phyloP scores from a whole-genome alignment of 2,797 vertebrate species.

The Dallia pectoralis region DNA sequence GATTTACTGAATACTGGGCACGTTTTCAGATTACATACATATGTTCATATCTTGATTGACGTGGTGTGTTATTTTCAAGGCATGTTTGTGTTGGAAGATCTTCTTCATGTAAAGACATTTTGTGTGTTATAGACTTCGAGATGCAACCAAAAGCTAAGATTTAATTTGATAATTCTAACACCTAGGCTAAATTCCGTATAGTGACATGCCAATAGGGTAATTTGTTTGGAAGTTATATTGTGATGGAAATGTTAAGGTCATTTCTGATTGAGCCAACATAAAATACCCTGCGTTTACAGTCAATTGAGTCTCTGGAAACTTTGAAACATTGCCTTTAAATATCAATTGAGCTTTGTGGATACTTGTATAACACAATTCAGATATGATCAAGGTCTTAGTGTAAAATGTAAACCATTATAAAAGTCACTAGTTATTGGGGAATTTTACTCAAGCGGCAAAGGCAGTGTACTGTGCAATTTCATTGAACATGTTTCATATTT shows the following conservation, averaged over 20 bases:
- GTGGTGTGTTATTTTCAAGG: not conserved
- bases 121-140: not conserved
- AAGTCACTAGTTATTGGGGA: not conserved
- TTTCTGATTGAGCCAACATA: not conserved
- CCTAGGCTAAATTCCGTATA: not conserved
- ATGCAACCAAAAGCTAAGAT: not conserved
- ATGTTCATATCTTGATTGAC: conserved; percentile 7
- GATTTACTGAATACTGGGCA: conserved; percentile 29
- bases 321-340: not conserved
- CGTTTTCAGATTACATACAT: conserved; percentile 37
- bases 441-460: not conserved
- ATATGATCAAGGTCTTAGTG: not conserved
- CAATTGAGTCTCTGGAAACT: not conserved
- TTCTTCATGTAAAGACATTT: not conserved
- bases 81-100: conserved; percentile 6
- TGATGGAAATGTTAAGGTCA: not conserved
- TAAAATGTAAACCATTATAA: not conserved
- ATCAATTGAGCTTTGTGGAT: not conserved
- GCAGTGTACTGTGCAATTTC: not conserved
- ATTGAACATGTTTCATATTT: conserved; percentile 10
- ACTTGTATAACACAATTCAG: not conserved
- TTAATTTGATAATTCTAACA: not conserved
- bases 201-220: not conserved
- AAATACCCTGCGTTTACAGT: not conserved
- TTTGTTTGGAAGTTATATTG: not conserved